These are phyloP conservation scores for Caerostris darwini DNA, from an alignment of 1,140 invertebrate species.

Conservation along the genomic window DNA sequence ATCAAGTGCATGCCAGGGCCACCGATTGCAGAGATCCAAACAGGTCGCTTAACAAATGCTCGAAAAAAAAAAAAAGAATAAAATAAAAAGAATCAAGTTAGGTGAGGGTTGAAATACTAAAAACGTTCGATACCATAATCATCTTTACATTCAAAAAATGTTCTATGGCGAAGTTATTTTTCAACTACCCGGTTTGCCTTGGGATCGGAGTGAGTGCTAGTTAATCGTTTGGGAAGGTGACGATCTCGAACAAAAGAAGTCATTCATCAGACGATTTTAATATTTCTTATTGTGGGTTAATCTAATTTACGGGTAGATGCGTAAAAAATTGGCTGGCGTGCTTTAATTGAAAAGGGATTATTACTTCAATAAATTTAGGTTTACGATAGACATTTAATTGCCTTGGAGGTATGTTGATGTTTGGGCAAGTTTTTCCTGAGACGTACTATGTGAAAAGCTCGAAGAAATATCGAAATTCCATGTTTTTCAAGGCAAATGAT, in stretches of 20 bases:
- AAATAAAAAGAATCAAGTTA: too few species aligned
- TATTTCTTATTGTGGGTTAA: too few species aligned
- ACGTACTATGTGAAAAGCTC: too few species aligned
- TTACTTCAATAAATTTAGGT: too few species aligned
- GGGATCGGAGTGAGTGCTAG: neutral
- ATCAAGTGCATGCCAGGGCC: neutral
- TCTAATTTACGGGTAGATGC: too few species aligned
- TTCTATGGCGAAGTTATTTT: neutral
- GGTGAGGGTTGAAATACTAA: neutral
- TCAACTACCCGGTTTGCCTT: neutral
- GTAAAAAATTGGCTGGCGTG: too few species aligned
- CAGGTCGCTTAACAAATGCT: neutral
- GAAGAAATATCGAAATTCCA: too few species aligned
- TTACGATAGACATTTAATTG: too few species aligned
- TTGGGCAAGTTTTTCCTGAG: too few species aligned
- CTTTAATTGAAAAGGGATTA: too few species aligned
- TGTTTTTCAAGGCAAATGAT: too few species aligned
- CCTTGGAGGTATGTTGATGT: too few species aligned
- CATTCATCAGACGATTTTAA: neutral
- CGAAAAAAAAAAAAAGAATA: neutral
- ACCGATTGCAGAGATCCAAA: neutral
- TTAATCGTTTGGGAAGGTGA: neutral
- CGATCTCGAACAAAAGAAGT: neutral
- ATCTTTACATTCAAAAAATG: neutral
- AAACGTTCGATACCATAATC: neutral